These are phyloP conservation scores for Oscheius sp. DNA, from an alignment of 2,888 invertebrate genomes.

Conservation along the genomic window DNA sequence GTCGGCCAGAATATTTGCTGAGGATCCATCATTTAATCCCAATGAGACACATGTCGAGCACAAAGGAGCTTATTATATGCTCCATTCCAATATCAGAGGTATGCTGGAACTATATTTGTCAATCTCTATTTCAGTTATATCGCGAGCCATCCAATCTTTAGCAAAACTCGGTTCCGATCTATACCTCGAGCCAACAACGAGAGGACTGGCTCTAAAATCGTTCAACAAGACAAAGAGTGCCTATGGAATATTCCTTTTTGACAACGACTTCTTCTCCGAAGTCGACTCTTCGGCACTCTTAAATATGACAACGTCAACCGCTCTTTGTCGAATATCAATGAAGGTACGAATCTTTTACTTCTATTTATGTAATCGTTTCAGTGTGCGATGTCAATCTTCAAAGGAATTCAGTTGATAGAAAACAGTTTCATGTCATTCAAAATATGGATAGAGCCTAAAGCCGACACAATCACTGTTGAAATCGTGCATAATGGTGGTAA, in stretches of 20 bases:
- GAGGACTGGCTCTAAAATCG: slow-evolving; percentile 30
- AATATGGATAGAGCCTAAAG: slow-evolving; percentile 26
- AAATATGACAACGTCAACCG: not conserved
- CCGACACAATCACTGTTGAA: slow-evolving; percentile 25
- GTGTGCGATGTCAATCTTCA: slow-evolving; percentile 33
- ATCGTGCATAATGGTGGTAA: slow-evolving; percentile 25
- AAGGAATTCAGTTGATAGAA: slow-evolving; percentile 35
- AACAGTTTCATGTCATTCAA: slow-evolving; percentile 27
- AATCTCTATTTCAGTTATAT: slow-evolving; percentile 28
- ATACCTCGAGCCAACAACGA: slow-evolving; percentile 26
- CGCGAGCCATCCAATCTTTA: slow-evolving; percentile 28
- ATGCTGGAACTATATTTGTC: not conserved
- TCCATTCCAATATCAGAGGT: slow-evolving; percentile 34
- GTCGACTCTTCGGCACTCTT: slow-evolving; percentile 12
- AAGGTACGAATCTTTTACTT: slow-evolving; percentile 16
- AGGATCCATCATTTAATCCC: no score
- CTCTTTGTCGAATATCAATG: slow-evolving; percentile 33
- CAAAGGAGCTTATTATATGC: slow-evolving; percentile 19
- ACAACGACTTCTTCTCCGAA: slow-evolving; percentile 36
- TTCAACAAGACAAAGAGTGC: slow-evolving; percentile 35
- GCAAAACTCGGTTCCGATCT: slow-evolving; percentile 32
- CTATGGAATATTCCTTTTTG: slow-evolving; percentile 36
- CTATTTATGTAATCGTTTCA: slow-evolving; percentile 19
- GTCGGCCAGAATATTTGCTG: no score
- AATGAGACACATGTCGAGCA: not conserved